A percentile compares a stretch with the other conserved stretches of the same genome.
Conservation (phyloP, 2,113 vertebrate genomes). For the Sinocyclocheilus grahami region DNA sequence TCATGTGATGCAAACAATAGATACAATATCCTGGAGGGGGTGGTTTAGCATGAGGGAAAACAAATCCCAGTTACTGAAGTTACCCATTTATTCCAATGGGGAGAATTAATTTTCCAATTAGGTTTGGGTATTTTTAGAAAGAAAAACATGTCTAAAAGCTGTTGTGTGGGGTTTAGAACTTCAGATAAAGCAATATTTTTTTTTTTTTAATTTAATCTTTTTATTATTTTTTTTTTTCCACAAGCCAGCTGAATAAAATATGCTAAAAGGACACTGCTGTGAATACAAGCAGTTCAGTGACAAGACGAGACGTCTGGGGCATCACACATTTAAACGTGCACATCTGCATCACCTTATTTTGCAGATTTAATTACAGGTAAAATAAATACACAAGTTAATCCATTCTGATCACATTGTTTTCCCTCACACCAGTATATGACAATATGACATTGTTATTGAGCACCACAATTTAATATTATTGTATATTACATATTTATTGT, state of each 20-base stretch:
- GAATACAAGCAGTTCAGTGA: background rate
- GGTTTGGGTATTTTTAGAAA: background rate
- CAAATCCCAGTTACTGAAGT: background rate
- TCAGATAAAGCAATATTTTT: background rate
- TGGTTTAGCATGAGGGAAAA: background rate
- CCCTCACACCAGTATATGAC: background rate
- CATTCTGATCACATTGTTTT: background rate
- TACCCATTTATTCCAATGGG: background rate
- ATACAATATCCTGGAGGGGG: background rate
- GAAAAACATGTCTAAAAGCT: background rate
- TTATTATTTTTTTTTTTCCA: too few relatives aligned
- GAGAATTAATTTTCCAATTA: background rate
- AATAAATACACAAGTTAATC: background rate
- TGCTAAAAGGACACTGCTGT: background rate
- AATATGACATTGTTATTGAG: background rate
- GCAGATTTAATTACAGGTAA: background rate
- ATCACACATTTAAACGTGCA: background rate
- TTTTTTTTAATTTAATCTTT: too few relatives aligned
- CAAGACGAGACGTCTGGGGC: background rate
- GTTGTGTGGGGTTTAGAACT: background rate
- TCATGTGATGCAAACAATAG: background rate
- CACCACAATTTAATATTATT: background rate
- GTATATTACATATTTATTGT: background rate
- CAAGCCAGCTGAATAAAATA: background rate
- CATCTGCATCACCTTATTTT: background rate